Evolutionary conservation across 2,888 invertebrate genomes (phyloP).

Genomic region (Lasiommata megera): DNA sequence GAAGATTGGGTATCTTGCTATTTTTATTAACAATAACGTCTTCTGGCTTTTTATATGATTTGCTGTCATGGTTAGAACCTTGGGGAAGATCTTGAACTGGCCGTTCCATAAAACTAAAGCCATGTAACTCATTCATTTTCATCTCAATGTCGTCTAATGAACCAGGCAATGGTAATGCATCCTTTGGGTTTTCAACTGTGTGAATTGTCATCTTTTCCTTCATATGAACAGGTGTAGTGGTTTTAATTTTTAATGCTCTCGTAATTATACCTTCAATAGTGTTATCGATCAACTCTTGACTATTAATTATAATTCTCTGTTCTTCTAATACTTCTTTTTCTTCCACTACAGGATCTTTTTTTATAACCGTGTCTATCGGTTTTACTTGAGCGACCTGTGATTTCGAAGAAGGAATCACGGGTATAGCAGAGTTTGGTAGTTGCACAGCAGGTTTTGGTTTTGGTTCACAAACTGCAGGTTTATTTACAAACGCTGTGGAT

Average conservation of each 20-base stretch:
- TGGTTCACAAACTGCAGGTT: constrained; percentile 28
- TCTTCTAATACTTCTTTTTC: constrained; percentile 39
- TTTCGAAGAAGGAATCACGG: constrained; percentile 21
- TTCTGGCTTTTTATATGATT: constrained; percentile 43
- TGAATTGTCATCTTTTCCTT: constrained; percentile 18
- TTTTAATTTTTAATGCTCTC: constrained; percentile 48
- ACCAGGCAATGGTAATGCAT: constrained; percentile 40
- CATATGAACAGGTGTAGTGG: constrained; percentile 42
- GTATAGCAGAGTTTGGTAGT: constrained; percentile 19
- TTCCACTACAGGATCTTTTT: constrained; percentile 37
- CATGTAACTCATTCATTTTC: constrained; percentile 75
- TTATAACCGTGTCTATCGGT: constrained; percentile 40
- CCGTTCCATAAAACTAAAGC: constrained; percentile 64
- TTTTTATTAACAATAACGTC: constrained; percentile 40
- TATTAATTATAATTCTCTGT: constrained; percentile 55
- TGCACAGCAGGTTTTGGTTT: too few relatives aligned
- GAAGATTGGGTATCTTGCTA: constrained; percentile 48
- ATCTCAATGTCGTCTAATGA: constrained; percentile 67
- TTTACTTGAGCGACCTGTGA: constrained; percentile 20
- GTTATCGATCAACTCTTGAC: constrained; percentile 68
- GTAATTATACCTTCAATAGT: constrained; percentile 72
- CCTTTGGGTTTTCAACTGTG: constrained; percentile 37
- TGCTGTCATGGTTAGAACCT: constrained; percentile 41
- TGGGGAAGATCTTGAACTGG: constrained; percentile 59
- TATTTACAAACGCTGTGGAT: constrained; percentile 51